Evolutionary conservation across 1,140 invertebrate species (phyloP).

Genomic region (Forficula auricularia): DNA sequence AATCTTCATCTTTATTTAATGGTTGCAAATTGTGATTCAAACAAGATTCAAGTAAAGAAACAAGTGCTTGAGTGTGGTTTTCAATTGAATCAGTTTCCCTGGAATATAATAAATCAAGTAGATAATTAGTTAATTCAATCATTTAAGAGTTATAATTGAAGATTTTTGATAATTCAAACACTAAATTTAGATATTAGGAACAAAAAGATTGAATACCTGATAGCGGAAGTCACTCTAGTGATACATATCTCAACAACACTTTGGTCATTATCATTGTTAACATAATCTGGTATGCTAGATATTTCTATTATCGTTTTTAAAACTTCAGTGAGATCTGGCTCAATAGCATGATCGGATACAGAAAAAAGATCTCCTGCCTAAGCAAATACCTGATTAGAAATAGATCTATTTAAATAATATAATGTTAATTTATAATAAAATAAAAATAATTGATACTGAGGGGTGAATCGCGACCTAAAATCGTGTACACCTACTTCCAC

Average conservation of each 20-base stretch:
- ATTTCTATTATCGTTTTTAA: slow-evolving; percentile 60
- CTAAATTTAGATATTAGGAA: too few relatives aligned
- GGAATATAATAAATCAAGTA: slow-evolving; percentile 17
- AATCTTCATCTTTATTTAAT: slow-evolving; percentile 59
- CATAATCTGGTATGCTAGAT: slow-evolving; percentile 59
- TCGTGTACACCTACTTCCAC: too few relatives aligned
- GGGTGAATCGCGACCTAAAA: too few relatives aligned
- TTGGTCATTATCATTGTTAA: slow-evolving; percentile 75
- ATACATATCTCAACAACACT: slow-evolving; percentile 86
- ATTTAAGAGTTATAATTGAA: too few relatives aligned
- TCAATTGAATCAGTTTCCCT: slow-evolving; percentile 77
- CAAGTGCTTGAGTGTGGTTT: slow-evolving; percentile 62
- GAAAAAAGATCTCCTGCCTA: slow-evolving; percentile 77
- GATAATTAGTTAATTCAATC: too few relatives aligned
- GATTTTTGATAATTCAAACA: too few relatives aligned
- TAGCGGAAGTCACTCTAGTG: slow-evolving; percentile 68
- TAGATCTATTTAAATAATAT: too few relatives aligned
- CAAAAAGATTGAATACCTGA: too few relatives aligned
- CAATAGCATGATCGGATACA: slow-evolving; percentile 65
- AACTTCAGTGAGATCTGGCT: slow-evolving; percentile 68
- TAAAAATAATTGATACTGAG: too few relatives aligned
- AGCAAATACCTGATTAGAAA: too few relatives aligned
- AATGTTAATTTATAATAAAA: too few relatives aligned
- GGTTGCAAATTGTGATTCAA: slow-evolving; percentile 74
- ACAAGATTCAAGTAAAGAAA: slow-evolving; percentile 69